Evolutionary conservation across 2,113 vertebrate genomes (phyloP).

Genomic region (human (Homo sapiens)): DNA sequence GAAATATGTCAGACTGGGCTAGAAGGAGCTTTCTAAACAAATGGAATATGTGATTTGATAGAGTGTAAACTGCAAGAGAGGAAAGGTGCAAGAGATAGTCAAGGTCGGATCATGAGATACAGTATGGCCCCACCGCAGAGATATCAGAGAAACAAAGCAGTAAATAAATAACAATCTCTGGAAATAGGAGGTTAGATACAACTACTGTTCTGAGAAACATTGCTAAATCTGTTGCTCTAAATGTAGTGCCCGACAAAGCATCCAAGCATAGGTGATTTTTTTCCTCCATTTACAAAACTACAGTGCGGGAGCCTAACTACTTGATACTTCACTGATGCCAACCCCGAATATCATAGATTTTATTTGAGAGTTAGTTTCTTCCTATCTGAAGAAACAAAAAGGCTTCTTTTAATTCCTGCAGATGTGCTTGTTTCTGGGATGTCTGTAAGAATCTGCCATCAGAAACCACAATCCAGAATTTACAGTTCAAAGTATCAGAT

Average conservation of each 20-base stretch:
- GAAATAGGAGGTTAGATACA: not conserved
- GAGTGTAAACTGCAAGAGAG: not conserved
- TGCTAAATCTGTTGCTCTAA: not conserved
- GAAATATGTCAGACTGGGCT: not conserved
- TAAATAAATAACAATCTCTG: not conserved
- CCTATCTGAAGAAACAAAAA: not conserved
- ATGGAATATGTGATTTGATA: not conserved
- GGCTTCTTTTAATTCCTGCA: not conserved
- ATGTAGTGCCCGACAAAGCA: no score
- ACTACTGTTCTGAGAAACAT: not conserved
- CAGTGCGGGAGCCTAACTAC: not conserved
- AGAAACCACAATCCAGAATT: not conserved
- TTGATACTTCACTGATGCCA: not conserved
- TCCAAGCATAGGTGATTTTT: accelerated
- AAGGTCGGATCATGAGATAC: not conserved
- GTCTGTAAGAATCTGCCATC: not conserved
- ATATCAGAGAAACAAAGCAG: not conserved
- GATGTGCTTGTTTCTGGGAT: not conserved
- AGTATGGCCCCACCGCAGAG: not conserved
- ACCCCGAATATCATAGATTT: not conserved
- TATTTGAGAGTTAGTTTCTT: not conserved
- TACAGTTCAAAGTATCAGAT: not conserved
- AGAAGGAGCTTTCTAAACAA: not conserved
- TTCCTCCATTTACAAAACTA: not conserved
- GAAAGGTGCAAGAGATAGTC: not conserved